Evolutionary conservation across 2,888 invertebrate species (phyloP), one percentile per base, ranked within the genome.

Genomic region (Ptychoptera albimana): DNA sequence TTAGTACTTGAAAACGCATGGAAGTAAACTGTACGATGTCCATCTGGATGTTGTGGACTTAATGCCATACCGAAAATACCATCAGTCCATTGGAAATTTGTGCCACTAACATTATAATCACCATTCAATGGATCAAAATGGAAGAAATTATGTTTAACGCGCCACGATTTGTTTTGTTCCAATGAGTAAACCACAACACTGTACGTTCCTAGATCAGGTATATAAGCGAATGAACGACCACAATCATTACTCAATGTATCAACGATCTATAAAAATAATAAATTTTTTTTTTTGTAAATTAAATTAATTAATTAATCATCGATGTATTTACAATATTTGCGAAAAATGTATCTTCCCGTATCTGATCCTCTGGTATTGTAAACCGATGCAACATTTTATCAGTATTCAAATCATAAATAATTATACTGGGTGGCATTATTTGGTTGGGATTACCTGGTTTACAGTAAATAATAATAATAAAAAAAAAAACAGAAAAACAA

Each of bases 21-120:
- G 77, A 87, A 87, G 62, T 82, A 87, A 52, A 84, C 69, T 15
- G 77, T 79, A 49, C 79, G 77, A 50, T 51, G 73, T 72, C 74
- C 73, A 52, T 77, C 72, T 7, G 67, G 63, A 48, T 72, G 69
- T 47, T 69, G 67, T 31, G 73, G 72, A 0, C 77, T 79, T 13
- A 84, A 63, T 2, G 84, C 81, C 50, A 86, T 57, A 12, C 79
- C 82, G 53, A 86, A 85, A 0, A 87, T 72, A 2, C 86, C 86
- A 58, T 87, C 86, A 0, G 81, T 82, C 86, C 85, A 87, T 58
- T 86, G 86, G 73, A 86, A 87, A 57, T 80, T 75, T 15, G 83
- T 72, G 6, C 85, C 85, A 37, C 76, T 80, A 11, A 87, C 75
- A 53, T 78, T 79, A 60, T 80, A 82, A 51, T 82, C 75, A 2